Evolutionary conservation across 2,797 vertebrate genomes (phyloP).

Genomic region (Mallotus villosus): DNA sequence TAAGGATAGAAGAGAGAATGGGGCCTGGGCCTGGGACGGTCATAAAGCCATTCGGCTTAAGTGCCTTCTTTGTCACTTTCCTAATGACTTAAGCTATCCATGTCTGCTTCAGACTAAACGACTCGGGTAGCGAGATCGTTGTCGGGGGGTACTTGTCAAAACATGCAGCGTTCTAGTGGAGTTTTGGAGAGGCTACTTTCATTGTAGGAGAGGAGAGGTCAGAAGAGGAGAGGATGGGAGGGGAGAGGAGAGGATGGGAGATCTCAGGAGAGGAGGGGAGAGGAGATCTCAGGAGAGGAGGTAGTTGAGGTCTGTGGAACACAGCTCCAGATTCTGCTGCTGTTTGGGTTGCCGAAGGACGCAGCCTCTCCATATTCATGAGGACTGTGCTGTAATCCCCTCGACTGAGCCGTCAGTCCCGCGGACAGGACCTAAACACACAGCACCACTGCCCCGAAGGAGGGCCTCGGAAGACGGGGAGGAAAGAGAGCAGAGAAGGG

Average conservation of each 20-base stretch:
- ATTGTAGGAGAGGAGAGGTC: too few species aligned
- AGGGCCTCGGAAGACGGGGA: not conserved
- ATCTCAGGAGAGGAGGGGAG: too few species aligned
- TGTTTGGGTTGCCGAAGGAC: constrained; percentile 56
- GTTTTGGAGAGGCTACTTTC: not conserved
- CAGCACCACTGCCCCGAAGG: not conserved
- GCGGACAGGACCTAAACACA: constrained; percentile 32
- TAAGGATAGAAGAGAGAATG: not conserved
- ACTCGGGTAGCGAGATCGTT: not conserved
- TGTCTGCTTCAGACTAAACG: not conserved
- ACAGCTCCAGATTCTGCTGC: constrained; percentile 13
- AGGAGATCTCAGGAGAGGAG: not conserved
- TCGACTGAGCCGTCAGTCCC: constrained; percentile 39
- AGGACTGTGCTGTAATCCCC: constrained; percentile 47
- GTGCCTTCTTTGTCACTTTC: not conserved
- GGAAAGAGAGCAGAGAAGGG: not conserved
- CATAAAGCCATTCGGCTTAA: not conserved
- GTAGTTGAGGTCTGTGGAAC: not conserved
- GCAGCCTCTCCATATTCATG: constrained; percentile 59
- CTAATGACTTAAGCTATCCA: not conserved
- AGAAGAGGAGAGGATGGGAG: too few species aligned
- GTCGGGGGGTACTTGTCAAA: not conserved
- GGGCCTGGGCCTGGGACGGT: not conserved
- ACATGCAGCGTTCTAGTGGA: not conserved
- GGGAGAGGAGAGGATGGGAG: not conserved